Percentiles rank a stretch among this genome's conserved stretches.
Evolutionary conservation across 2,113 vertebrate species (phyloP).

Genomic region (Pongo pygmaeus): DNA sequence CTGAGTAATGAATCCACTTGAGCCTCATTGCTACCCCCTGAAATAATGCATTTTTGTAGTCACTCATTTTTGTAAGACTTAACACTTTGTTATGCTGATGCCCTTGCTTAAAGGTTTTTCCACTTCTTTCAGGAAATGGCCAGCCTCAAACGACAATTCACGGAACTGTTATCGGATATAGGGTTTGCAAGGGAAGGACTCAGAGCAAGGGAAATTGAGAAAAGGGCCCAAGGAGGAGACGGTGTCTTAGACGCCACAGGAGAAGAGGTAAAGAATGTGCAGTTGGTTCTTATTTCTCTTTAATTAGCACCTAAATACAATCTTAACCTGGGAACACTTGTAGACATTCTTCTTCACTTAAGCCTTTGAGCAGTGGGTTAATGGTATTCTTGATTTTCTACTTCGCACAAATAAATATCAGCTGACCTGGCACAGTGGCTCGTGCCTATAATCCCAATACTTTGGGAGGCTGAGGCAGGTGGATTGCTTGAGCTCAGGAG

Average conservation of each 20-base stretch:
- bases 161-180: slow-evolving; percentile 97
- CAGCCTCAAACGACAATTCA: slow-evolving; percentile 96
- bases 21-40: background rate
- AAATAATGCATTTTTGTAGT: background rate
- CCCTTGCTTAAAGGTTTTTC: background rate
- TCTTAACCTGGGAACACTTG: background rate
- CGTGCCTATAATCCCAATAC: too few relatives aligned
- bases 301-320: background rate
- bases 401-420: background rate
- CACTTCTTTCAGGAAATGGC: slow-evolving; percentile 91
- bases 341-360: background rate
- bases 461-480: too few relatives aligned
- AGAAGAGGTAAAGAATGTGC: slow-evolving; percentile 88
- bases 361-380: background rate
- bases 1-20: background rate
- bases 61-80: background rate
- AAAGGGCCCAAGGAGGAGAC: slow-evolving; percentile 89
- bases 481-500: too few relatives aligned
- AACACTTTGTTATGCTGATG: background rate
- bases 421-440: too few relatives aligned
- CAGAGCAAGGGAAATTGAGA: slow-evolving; percentile 93
- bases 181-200: slow-evolving; percentile 96
- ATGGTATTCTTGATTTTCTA: background rate
- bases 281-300: background rate
- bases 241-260: slow-evolving; percentile 94